Conservation (phyloP, 2,797 vertebrate genomes). For the Sternarchorhynchus goeldii region DNA sequence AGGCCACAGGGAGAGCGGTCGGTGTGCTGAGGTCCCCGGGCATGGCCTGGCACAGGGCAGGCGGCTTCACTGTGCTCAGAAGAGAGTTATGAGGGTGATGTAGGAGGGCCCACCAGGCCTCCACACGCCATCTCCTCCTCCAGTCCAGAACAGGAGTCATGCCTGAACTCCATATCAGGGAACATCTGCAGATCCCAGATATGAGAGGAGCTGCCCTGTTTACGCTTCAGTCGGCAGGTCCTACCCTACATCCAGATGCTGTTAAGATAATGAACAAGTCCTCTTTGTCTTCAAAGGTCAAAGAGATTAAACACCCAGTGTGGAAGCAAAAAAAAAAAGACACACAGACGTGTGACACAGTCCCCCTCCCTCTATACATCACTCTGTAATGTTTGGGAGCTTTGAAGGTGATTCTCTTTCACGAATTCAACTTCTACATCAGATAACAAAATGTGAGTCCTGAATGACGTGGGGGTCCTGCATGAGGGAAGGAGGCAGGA, state of each 20-base stretch:
- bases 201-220: constrained; percentile 36
- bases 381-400: constrained; percentile 15
- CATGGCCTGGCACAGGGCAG: constrained; percentile 21
- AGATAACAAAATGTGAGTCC: constrained; percentile 10
- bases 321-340: constrained; percentile 12
- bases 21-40: constrained; percentile 41
- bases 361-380: neutral
- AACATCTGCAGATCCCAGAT: constrained; percentile 9
- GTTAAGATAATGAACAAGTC: constrained; percentile 49
- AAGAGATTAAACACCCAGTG: constrained; percentile 41
- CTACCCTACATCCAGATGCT: constrained; percentile 49
- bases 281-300: constrained; percentile 51
- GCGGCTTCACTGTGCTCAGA: too few relatives aligned
- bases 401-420: constrained; percentile 34
- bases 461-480: constrained; percentile 15
- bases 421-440: constrained; percentile 35
- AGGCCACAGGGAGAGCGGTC: constrained; percentile 29
- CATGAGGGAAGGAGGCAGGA: neutral
- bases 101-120: constrained; percentile 3
- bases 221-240: constrained; percentile 42
- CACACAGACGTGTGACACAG: constrained; percentile 15
- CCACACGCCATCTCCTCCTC: constrained; percentile 8
- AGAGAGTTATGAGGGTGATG: neutral
- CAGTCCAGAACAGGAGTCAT: constrained; percentile 19
- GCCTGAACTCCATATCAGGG: neutral